Base-by-base conservation (phyloP, 2,888 invertebrate genomes). In the Portevinia maculata region DNA sequence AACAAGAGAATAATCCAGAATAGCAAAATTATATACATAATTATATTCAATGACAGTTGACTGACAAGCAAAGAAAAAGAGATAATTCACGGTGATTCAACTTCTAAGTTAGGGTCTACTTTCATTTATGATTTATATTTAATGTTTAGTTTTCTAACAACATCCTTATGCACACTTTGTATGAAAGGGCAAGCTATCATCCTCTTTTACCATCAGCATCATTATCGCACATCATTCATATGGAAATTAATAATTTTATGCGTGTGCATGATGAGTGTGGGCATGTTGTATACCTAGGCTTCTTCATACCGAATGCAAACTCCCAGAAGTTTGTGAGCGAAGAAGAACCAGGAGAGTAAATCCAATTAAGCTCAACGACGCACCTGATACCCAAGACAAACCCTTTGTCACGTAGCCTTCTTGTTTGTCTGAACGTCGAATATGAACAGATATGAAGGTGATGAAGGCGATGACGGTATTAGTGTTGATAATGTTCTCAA, bases 341-440 rank as follows among this genome's bases (percentile, higher is more conserved):
- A 74, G 69, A 57, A 65, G 60, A 71, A 78, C 59, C 65, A 50
- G 60, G 55, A 62, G 83, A 83, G 62, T 65, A 78, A 83, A 83
- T 83, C 78, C 83, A 83, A 83, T 83, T 83, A 83, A 73, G 83
- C 78, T 73, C 78, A 78, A 73, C 83, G 73, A 78, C 83, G n/a
- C n/a, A 83, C 83, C 83, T 83, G 83, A 83, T 83, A 83, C 78
- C 76, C 78, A 78, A 73, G 78, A 62, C 67, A 83, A 71, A 17
- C 67, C 78, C 65, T 73, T 78, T 83, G 71, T 83, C 83, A 83
- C 78, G 83, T 78, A 83, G 65, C 65, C 65, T 76, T 53, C 64
- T 60, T 67, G 37, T 74, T 60, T 75, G 59, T 32, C 44, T 37
- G 62, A 62, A 62, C 52, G 53, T 74, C 46, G 48, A 48, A 48